phyloP scores from a whole-genome alignment of 2,888 invertebrate species.

The Hesperia comma region DNA sequence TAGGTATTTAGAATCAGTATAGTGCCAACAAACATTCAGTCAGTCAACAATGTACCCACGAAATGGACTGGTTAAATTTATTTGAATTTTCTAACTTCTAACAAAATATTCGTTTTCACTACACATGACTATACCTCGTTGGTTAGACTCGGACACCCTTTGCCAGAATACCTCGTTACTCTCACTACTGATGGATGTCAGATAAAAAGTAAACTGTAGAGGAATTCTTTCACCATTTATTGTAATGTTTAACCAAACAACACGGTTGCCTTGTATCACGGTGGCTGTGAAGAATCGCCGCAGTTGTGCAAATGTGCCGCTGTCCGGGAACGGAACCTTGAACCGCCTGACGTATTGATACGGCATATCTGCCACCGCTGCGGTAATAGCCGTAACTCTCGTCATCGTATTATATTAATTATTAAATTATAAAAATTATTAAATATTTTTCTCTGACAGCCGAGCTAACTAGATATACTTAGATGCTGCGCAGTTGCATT shows the following conservation, averaged over 20 bases:
- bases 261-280: not conserved
- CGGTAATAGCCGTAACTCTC: not conserved
- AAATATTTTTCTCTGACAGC: not conserved
- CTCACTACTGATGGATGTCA: no score
- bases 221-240: no score
- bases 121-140: no score
- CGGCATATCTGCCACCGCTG: not conserved
- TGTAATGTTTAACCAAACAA: not conserved
- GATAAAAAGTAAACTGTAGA: not conserved
- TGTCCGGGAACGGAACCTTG: not conserved
- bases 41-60: no score
- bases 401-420: not conserved
- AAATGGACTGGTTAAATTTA: no score
- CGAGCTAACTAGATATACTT: not conserved
- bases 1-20: no score
- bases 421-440: no score
- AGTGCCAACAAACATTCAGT: no score
- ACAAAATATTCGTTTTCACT: no score
- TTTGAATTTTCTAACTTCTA: no score
- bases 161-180: no score
- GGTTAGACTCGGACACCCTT: no score
- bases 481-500: not conserved
- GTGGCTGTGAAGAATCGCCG: constrained; percentile 22
- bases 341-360: not conserved
- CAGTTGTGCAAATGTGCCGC: constrained; percentile 53